Base-by-base conservation (phyloP, 2,113 vertebrate species). In the Rhegmatorhina hoffmannsi region DNA sequence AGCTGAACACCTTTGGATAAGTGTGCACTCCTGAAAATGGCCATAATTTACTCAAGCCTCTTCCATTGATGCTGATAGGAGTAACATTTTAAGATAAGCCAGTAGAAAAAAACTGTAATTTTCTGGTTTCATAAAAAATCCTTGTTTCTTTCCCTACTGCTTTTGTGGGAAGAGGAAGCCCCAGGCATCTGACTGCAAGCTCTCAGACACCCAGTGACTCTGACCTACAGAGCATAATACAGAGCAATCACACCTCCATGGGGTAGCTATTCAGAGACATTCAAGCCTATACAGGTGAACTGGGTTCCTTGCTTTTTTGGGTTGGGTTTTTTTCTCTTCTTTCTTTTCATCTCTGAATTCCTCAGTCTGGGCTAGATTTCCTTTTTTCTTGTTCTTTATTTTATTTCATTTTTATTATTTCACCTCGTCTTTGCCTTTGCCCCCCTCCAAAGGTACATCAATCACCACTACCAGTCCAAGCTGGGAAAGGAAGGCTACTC, bases 31-130 rank as follows among this genome's bases (percentile, higher is more conserved):
- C 90, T 93, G 90, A 90, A 97, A 97, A 96, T 95, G 95, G 84
- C 94, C 96, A 94, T 96, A 95, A 96, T 96, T 96, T 96, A 93
- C 95, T 94, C 87, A 92, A 89, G 93, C 72, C 89, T 95, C 94
- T 95, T 92, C 79, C 85, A 81, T 78, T 81, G 85, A 90, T 97
- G 95, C 87, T 84, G 88, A 92, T 95, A 95, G 90, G 81, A 93
- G 85, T 95, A 95, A 96, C 90, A 95, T 95, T 94, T 92, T 89
- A 93, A 96, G 89, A 95, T 92, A 95, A 91, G 95, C 77, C 74
- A 36, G 44, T 66, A 68, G 93, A 66, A 96, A 93, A 97, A 96
- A 93, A 25, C 92, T 93, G 92, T 96, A 93, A 95, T 97, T 96
- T 97, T 96, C 73, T 70, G 72, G 7, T 33, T 82, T 94, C 75